Percentiles rank a stretch among this genome's conserved stretches.
Conservation (phyloP, 2,888 invertebrate species). For the Noctua fimbriata region DNA sequence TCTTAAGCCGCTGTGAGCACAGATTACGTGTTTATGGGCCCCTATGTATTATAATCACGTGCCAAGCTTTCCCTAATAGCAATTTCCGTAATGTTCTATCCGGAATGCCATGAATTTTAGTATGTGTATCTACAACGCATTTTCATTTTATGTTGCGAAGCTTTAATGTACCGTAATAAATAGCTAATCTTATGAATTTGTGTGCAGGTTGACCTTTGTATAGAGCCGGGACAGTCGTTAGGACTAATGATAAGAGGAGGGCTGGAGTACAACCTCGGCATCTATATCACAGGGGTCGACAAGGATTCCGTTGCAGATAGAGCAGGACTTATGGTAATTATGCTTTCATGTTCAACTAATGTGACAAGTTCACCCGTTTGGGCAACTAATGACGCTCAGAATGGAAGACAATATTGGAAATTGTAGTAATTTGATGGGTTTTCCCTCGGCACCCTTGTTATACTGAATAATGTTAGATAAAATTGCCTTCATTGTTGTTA, state of each 20-base stretch:
- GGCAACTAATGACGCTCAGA: slow-evolving; percentile 1
- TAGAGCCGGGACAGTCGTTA: slow-evolving; percentile 97
- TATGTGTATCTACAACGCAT: slow-evolving; percentile 20
- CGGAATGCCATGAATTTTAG: slow-evolving; percentile 39
- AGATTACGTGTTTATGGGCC: slow-evolving; percentile 58
- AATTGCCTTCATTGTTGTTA: not conserved
- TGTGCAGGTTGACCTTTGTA: slow-evolving; percentile 94
- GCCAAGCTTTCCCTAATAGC: slow-evolving; percentile 36
- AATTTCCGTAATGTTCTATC: slow-evolving; percentile 49
- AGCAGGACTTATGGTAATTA: slow-evolving; percentile 95
- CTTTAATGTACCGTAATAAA: slow-evolving; percentile 42
- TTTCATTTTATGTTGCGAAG: slow-evolving; percentile 37
- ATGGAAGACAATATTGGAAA: slow-evolving; percentile 7
- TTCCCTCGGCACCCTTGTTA: not conserved
- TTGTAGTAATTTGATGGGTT: slow-evolving; percentile 5
- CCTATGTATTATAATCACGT: slow-evolving; percentile 51
- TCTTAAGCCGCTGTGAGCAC: slow-evolving; percentile 46
- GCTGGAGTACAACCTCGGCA: slow-evolving; percentile 98
- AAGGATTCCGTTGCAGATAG: slow-evolving; percentile 97
- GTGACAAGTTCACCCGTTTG: slow-evolving; percentile 10
- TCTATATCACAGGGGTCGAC: slow-evolving; percentile 98
- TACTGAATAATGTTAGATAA: not conserved
- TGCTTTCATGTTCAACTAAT: slow-evolving; percentile 28
- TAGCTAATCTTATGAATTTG: slow-evolving; percentile 55
- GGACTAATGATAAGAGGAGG: slow-evolving; percentile 99